Base-by-base conservation (phyloP, 2,888 invertebrate genomes). In the Amphimallon solstitiale region DNA sequence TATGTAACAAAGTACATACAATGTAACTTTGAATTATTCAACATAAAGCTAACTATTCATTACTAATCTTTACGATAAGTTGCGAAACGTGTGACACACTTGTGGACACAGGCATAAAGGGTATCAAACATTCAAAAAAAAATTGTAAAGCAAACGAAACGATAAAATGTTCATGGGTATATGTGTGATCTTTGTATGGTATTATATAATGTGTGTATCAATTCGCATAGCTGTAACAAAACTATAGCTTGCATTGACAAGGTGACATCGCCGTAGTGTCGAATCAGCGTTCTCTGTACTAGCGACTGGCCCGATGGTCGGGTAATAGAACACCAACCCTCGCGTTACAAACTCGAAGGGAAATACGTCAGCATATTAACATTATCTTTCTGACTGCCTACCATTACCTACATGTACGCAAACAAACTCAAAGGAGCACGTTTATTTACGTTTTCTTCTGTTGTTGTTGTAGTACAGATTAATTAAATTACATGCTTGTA, bases 321-420 rank as follows among this genome's bases (percentile, higher is more conserved):
- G 23, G 77, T 70, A 74, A 75, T 69, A 46, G 64, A 66, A 76
- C 70, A 74, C 72, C 71, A 60, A 17, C 14, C 51, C 65, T 64
- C 69, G 71, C 38, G 23, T 45, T 63, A 34, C 59, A 70, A 75
- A 77, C 29, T 29, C 29, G 29, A 29, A 29, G 29, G 80, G 80
- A 80, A 80, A 79, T 74, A 77, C 77, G 75, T 80, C 79, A 80
- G 80, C 80, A 77, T 73, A 74, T 78, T 78, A 73, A 60, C 54
- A 51, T 51, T 51, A 51, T 51, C 51, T 35, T 34, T 15, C 35
- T 35, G 15, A 51, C 15, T 10, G 5, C 51, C 46, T 52, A 68
- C 65, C 48, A 17, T 21, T 21, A 7, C 7, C 0, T 6, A 14
- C 35, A 12, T 34, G 23, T 54, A 17, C 21, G 21, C 17, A 46